Conservation (phyloP, 2,797 vertebrate genomes). For the Hydrocynus forskahlii region DNA sequence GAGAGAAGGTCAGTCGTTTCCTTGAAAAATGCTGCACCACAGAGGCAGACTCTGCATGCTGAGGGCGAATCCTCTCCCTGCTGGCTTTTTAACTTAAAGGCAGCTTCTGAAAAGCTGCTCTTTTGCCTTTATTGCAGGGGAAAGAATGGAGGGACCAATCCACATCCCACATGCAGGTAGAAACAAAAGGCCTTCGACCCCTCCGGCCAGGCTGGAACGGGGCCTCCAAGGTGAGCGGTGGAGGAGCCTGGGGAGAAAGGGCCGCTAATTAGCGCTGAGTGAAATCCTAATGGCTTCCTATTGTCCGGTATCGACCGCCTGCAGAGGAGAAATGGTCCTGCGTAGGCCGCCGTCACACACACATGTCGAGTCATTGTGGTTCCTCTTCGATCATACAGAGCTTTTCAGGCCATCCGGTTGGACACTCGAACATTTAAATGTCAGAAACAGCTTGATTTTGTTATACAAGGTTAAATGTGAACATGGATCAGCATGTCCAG, state of each 20-base stretch:
- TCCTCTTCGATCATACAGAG: constrained; percentile 71
- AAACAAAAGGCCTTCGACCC: constrained; percentile 75
- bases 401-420: constrained; percentile 18
- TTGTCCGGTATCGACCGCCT: constrained; percentile 76
- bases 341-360: constrained; percentile 77
- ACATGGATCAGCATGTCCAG: constrained; percentile 4
- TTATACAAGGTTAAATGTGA: constrained; percentile 5
- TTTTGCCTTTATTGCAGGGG: constrained; percentile 64
- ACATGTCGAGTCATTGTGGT: constrained; percentile 82
- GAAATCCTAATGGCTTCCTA: constrained; percentile 78
- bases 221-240: constrained; percentile 73
- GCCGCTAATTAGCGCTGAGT: constrained; percentile 79
- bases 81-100: constrained; percentile 47
- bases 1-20: constrained; percentile 39
- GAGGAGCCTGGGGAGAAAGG: constrained; percentile 74
- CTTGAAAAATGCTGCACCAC: constrained; percentile 11
- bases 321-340: constrained; percentile 70
- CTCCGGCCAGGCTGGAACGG: constrained; percentile 69
- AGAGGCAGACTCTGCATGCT: constrained; percentile 2
- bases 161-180: constrained; percentile 71
- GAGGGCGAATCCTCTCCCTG: constrained; percentile 43
- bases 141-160: constrained; percentile 76
- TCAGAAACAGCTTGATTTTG: constrained; percentile 46
- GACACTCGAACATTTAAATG: constrained; percentile 39
- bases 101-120: constrained; percentile 65